Conservation (phyloP, 2,113 vertebrate genomes). For the Microcebus ravelobensis region DNA sequence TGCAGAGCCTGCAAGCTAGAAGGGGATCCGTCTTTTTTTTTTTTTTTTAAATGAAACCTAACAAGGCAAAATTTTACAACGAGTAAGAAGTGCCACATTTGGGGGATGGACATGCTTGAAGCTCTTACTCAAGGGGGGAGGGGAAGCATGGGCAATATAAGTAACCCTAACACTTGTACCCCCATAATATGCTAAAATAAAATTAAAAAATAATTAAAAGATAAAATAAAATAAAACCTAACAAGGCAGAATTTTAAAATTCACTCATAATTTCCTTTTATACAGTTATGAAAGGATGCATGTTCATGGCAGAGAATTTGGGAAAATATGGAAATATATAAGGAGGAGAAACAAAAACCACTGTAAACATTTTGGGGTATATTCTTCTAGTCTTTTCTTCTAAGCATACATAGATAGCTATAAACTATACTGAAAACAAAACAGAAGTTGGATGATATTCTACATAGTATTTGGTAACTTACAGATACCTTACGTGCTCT, state of each 20-base stretch:
- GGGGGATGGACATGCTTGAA: too few relatives aligned
- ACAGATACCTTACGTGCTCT: neutral
- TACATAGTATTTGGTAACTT: neutral
- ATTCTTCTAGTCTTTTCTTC: neutral
- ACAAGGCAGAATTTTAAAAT: conserved; percentile 8
- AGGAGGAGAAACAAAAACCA: conserved; percentile 4
- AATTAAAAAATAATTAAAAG: too few relatives aligned
- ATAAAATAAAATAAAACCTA: neutral
- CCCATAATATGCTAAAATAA: too few relatives aligned
- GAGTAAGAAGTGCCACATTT: too few relatives aligned
- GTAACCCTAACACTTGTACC: too few relatives aligned
- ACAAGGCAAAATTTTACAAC: neutral
- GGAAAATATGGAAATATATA: neutral
- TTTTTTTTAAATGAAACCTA: neutral
- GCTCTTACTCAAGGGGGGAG: too few relatives aligned
- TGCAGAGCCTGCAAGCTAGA: neutral
- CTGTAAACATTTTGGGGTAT: neutral
- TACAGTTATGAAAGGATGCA: neutral
- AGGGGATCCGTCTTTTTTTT: neutral
- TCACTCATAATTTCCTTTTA: neutral
- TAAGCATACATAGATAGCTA: neutral
- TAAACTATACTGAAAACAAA: neutral
- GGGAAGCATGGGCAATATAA: too few relatives aligned
- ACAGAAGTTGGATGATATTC: neutral
- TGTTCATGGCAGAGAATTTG: neutral